These are phyloP conservation scores for Pseudochirops cupreus DNA, from an alignment of 2,797 vertebrate genomes.

Conservation along the genomic window DNA sequence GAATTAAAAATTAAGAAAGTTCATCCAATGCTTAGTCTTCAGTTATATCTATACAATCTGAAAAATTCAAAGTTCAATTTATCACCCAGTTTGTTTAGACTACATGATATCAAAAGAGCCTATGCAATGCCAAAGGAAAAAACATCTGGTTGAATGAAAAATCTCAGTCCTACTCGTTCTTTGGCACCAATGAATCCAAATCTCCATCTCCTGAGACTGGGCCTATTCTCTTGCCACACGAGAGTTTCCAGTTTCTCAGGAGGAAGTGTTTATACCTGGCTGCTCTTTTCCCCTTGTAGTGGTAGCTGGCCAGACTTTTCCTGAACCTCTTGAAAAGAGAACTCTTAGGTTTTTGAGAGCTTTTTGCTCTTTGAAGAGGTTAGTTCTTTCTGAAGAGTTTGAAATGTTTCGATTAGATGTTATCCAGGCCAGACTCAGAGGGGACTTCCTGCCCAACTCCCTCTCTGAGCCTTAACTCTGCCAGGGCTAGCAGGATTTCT, in stretches of 20 bases:
- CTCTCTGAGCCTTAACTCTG: conserved; percentile 12
- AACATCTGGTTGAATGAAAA: background rate
- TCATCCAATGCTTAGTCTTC: background rate
- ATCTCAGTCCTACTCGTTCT: background rate
- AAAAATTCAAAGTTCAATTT: conserved; percentile 33
- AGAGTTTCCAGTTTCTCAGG: background rate
- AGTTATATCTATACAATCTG: background rate
- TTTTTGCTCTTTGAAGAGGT: conserved; percentile 5
- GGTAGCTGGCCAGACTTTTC: background rate
- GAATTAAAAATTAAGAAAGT: background rate
- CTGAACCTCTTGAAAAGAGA: background rate
- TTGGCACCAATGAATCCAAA: background rate
- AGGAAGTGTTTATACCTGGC: background rate
- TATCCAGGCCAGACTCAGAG: background rate
- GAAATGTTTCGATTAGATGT: conserved; percentile 28
- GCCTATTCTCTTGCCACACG: background rate
- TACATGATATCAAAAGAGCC: conserved; percentile 5
- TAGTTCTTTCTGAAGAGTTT: conserved; percentile 26
- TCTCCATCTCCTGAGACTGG: background rate
- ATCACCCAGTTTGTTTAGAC: background rate
- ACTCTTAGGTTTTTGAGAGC: background rate
- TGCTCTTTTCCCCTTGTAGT: conserved; percentile 12
- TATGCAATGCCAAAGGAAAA: background rate
- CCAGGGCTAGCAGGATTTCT: conserved; percentile 14
- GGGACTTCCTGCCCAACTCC: background rate